Base-by-base conservation (phyloP, 2,113 vertebrate genomes). In the Macroglossus sobrinus region DNA sequence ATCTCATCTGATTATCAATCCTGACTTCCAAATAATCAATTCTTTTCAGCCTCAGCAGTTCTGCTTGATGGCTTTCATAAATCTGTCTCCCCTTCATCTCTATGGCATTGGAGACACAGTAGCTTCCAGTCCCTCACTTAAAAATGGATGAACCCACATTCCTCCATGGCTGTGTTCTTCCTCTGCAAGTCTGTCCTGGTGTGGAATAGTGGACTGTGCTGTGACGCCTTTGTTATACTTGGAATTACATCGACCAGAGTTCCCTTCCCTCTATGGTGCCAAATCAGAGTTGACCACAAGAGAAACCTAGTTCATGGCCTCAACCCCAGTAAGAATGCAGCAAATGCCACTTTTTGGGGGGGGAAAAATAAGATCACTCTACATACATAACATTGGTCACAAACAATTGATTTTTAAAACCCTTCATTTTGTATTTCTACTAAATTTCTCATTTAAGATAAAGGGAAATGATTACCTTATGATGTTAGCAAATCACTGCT, bases 401-500 rank as follows among this genome's bases (percentile, higher is more conserved):
- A 50, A 86, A 81, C 19, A 90, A 74, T 21, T 92, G 64, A 71
- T 71, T 84, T 75, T 66, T 82, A 22, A 96, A 95, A 50, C 1
- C 4, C 4, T 84, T 93, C 9, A 24, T 75, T 94, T 82, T 92
- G 15, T 72, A 35, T 90, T 94, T 78, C 59, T 75, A 35, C 59
- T 76, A 75, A 75, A 59, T 93, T 90, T 89, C 35, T 89, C 59
- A 91, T 40, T 57, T 93, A 84, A 11, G 15, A 94, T 87, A 84
- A 94, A 93, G 47, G 38, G 28, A 92, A 92, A 68, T 71, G 26
- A 28, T 66, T 94, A 57, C 7, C n/a, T 80, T 69, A 59, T 76
- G 45, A 86, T 90, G 64, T 74, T 74, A 88, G 53, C 81, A 93
- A 97, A 90, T 92, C n/a, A 16, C 35, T 84, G 45, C 30, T 80